A percentile compares a stretch with the other conserved stretches of the same genome.
phyloP scores from a whole-genome alignment of 2,888 invertebrate species.

The Sesia bembeciformis region DNA sequence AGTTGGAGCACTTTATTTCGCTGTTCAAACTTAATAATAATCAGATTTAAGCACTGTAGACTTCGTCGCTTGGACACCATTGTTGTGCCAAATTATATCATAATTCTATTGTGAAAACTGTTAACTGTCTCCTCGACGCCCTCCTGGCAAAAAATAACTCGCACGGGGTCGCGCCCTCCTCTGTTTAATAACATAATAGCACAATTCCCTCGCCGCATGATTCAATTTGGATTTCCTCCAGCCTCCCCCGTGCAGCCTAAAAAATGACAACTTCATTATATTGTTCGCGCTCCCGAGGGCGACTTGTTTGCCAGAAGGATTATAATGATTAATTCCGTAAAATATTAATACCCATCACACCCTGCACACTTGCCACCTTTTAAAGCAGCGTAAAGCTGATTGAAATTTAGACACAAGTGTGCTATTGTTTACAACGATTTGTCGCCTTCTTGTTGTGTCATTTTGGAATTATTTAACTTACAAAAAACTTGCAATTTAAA shows the following conservation, averaged over 20 bases:
- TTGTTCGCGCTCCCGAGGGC: conserved; percentile 66
- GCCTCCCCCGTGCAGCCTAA: conserved; percentile 63
- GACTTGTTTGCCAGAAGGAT: conserved; percentile 72
- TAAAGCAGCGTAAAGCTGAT: conserved; percentile 6
- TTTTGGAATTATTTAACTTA: too few relatives aligned
- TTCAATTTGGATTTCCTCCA: conserved; percentile 80
- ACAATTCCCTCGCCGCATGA: conserved; percentile 79
- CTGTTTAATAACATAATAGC: conserved; percentile 80
- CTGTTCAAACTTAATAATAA: conserved; percentile 5
- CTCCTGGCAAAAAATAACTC: conserved; percentile 60
- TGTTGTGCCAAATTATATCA: conserved; percentile 71
- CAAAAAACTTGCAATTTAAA: too few relatives aligned
- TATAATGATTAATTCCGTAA: conserved; percentile 73
- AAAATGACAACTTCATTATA: conserved; percentile 76
- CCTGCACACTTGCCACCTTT: conserved; percentile 57
- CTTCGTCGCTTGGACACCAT: conserved; percentile 30
- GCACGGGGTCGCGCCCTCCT: conserved; percentile 73
- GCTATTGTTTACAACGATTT: conserved; percentile 31
- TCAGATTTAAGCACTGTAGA: conserved; percentile 17
- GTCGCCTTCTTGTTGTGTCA: too few relatives aligned
- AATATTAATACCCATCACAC: conserved; percentile 71
- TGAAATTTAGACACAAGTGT: conserved; percentile 52
- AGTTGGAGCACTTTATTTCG: conserved; percentile 1
- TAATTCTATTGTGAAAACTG: conserved; percentile 73
- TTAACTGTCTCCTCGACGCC: conserved; percentile 70